Percentiles rank a stretch among this genome's conserved stretches.
Conservation (phyloP, 2,113 vertebrate species). For the Pluvianellus socialis region DNA sequence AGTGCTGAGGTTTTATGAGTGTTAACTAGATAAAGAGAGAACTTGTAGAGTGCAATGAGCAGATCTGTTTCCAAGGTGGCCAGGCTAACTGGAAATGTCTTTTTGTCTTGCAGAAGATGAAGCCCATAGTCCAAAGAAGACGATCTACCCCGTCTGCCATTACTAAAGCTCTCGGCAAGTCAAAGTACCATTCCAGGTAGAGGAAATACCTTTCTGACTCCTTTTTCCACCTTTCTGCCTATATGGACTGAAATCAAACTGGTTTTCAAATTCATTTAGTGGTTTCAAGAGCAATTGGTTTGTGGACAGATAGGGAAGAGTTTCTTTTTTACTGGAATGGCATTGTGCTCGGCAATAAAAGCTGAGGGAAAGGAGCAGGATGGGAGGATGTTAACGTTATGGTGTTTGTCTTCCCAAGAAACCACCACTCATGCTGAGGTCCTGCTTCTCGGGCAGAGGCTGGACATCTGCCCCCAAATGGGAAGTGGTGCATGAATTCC, state of each 20-base stretch:
- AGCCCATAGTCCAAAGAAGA: slow-evolving; percentile 67
- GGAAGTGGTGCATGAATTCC: background rate
- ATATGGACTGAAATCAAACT: background rate
- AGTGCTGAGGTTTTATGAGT: background rate
- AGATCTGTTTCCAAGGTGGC: background rate
- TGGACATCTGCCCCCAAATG: background rate
- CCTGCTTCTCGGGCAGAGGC: background rate
- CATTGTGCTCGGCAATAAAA: background rate
- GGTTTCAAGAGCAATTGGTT: background rate
- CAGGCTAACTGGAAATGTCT: background rate
- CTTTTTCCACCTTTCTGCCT: slow-evolving; percentile 7
- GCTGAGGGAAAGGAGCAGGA: background rate
- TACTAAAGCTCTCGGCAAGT: slow-evolving; percentile 71
- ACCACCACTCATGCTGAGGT: fast-evolving
- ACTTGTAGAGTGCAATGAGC: background rate
- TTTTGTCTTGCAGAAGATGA: slow-evolving; percentile 74
- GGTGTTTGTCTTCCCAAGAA: background rate
- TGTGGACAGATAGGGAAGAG: background rate
- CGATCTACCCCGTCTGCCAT: slow-evolving; percentile 70
- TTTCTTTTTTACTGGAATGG: background rate
- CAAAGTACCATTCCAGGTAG: slow-evolving; percentile 69
- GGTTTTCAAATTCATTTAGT: background rate
- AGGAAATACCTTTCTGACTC: background rate
- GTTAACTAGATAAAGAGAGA: background rate
- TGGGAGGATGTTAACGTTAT: background rate